Base-by-base conservation (phyloP, 2,113 vertebrate genomes). In the Corythornis cristatus region DNA sequence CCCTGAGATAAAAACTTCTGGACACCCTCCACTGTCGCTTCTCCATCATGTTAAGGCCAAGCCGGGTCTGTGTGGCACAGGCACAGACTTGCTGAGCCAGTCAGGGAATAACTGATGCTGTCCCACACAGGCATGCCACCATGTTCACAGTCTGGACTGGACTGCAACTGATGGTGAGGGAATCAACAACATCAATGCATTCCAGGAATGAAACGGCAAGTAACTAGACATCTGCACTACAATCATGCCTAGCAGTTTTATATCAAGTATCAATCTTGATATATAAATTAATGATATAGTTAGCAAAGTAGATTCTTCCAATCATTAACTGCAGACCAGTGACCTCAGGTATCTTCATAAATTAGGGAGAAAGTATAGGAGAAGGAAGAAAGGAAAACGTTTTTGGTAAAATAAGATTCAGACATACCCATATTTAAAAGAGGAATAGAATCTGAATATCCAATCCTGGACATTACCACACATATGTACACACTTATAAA, bases 1-100 rank as follows among this genome's bases (percentile, higher is more conserved):
- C n/a, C 28, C 12, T 45, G 37, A 90, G 48, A 8, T 82, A 60
- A 5, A 83, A 51, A 28, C 19, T 64, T 53, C 33, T 56, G 54
- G 33, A 15, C 0, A 0, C 9, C 25, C 50, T 50, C 17, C 15
- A 18, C 11, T 12, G 18, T 8, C 1, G 2, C 11, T 65, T 83
- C 42, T 46, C 35, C n/a, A 21, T 6, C 3, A 2, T 40, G 3
- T 58, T 61, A 73, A 73, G 50, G 19, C 79, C 28, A 65, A 16
- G 6, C 5, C 66, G 37, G 18, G 3, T 29, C 46, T 73, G 22
- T 26, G 29, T 46, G 37, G n/a, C n/a, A 76, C 53, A 72, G 28
- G 6, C 33, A 70, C 3, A 76, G 11, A 11, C n/a, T 46, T 29
- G 6, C 11, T 15, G 40, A 83, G 6, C 8, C 50, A 76, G 51